Base-by-base conservation (phyloP, 2,888 invertebrate species). In the Galerucella nymphaeae region DNA sequence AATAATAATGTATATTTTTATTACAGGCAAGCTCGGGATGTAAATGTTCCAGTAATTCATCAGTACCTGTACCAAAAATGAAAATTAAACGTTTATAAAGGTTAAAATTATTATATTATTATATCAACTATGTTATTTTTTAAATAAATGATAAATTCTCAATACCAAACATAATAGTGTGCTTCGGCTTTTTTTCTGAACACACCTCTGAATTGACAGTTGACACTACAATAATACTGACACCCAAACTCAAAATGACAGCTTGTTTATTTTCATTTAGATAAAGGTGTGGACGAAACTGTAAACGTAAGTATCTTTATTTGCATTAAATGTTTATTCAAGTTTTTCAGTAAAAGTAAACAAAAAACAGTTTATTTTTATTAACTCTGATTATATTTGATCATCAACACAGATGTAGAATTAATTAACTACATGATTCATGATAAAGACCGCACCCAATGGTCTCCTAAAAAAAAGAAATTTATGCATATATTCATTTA, bases 281-380 rank as follows among this genome's bases (percentile, higher is more conserved):
- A n/a, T 13, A 58, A 62, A 62, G 61, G 61, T 42, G 41, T 41
- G n/a, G n/a, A 38, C 16, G 1, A 18, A 42, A 5, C 42, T 62
- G 11, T 62, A 62, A 41, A 42, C 61, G 61, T 62, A 62, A 42
- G 61, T 62, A 42, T 61, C n/a, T 38, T 38, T 59, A n/a, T 59
- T 30, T 38, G 11, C 11, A 45, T 45, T 14, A 45, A 6, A 45
- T 13, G 1, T 45, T 45, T 4, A 45, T 13, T 9, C 30, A 13
- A 13, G 5, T 14, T 18, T 55, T 55, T 55, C 2, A 55, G 11
- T 1, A 20, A 20, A 55, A 55, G 20, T 20, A 18, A 55, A 55
- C 30, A n/a, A 30, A 38, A 30, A 30, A 30, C 30, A 30, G 30
- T 6, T 6, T 30, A 30, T 30, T 9, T 38, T 38, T 38, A 38